Base-by-base conservation (phyloP, 2,888 invertebrate genomes). In the Apoda limacodes region DNA sequence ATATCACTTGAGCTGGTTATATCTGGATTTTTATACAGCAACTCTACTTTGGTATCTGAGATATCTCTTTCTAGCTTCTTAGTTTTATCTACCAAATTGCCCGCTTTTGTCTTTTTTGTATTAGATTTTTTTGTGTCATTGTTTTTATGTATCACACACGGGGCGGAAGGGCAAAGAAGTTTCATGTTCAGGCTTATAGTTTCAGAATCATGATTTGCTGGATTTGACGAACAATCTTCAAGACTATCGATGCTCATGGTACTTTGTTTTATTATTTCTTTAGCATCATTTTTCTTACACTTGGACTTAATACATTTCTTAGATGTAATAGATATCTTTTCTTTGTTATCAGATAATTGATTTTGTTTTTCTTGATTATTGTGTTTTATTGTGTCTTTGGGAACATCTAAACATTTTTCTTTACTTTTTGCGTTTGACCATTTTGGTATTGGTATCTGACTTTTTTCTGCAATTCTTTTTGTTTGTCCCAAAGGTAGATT, bases 161-260 rank as follows among this genome's bases (percentile, higher is more conserved):
- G 78, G 25, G 67, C 48, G 46, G 58, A 55, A 4, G 60, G 60
- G 30, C 76, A 78, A 28, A 70, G 46, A 9, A 78, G 49, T 46
- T 75, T 74, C 10, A 70, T 74, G 37, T 75, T 72, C 19, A 70
- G 67, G 3, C 68, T 72, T 37, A 72, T 47, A n/a, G n/a, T n/a
- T n/a, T n/a, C n/a, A n/a, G n/a, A n/a, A n/a, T n/a, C n/a, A n/a
- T n/a, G n/a, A n/a, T n/a, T n/a, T n/a, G n/a, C n/a, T n/a, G n/a
- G n/a, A n/a, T n/a, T n/a, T 13, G 72, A 68, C 35, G 65, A 63
- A 39, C 52, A 56, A 27, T 63, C 64, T 25, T 78, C 76, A 22
- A 78, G 59, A 40, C 78, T 80, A 40, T 76, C 78, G 42, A 70
- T 50, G 46, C 78, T 80, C 54, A 78, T 67, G 26, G 59, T 72